These are phyloP conservation scores for Dipodomys merriami DNA, from an alignment of 2,113 vertebrate genomes.

Conservation along the genomic window DNA sequence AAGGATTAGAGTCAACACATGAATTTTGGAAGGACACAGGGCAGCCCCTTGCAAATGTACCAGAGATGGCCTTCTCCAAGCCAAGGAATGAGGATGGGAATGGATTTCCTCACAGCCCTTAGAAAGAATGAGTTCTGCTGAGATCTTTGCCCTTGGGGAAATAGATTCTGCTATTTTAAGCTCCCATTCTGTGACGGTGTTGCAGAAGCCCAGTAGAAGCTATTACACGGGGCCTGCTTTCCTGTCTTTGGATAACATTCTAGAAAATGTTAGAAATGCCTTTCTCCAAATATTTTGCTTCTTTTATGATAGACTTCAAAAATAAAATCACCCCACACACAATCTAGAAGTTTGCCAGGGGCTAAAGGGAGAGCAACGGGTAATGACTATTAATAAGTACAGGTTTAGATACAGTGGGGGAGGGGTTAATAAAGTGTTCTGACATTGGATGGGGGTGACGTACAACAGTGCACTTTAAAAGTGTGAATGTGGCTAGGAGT, in stretches of 20 bases:
- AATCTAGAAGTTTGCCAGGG: background rate
- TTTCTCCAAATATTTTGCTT: constrained; percentile 2
- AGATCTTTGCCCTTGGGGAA: background rate
- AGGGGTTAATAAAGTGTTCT: background rate
- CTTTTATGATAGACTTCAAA: background rate
- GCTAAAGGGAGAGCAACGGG: background rate
- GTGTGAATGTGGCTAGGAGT: background rate
- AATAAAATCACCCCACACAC: no score
- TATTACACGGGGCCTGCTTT: background rate
- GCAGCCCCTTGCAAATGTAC: background rate
- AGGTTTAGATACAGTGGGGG: no score
- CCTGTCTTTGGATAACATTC: background rate
- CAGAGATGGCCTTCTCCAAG: background rate
- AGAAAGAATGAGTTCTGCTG: background rate
- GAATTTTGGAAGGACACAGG: background rate
- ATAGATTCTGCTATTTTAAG: background rate
- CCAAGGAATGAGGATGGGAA: background rate
- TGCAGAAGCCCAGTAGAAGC: background rate
- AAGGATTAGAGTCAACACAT: background rate
- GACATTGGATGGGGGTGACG: background rate
- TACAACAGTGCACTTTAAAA: background rate
- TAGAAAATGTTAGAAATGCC: background rate
- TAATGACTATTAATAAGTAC: background rate
- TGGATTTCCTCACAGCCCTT: background rate
- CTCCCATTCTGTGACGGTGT: background rate